These are phyloP conservation scores for Rhopilema esculentum DNA, from an alignment of 30 jellyfish, hydroid and myxozoan species.

Conservation along the genomic window DNA sequence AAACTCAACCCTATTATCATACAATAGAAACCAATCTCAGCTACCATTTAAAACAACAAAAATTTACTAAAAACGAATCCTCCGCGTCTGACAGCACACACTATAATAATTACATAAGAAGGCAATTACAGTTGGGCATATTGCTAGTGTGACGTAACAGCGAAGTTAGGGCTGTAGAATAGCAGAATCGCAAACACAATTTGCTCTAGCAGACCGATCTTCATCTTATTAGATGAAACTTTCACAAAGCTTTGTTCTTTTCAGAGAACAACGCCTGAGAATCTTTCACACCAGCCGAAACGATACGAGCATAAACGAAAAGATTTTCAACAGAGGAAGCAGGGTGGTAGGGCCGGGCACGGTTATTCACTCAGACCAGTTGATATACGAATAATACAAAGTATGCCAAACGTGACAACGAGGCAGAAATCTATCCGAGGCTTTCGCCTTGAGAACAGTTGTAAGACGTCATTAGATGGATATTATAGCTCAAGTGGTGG, in stretches of 20 bases:
- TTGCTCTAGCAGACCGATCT: no score
- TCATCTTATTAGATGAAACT: no score
- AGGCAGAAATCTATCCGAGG: conserved; percentile 29
- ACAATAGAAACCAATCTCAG: no score
- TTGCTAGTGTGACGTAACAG: no score
- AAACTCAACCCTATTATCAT: no score
- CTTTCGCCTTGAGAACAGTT: neutral
- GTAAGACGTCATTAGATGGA: neutral
- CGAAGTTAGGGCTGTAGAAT: no score
- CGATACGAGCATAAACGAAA: neutral
- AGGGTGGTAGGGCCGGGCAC: neutral
- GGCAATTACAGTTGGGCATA: no score
- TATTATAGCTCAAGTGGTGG: neutral
- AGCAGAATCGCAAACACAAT: no score
- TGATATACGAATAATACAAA: conserved; percentile 6
- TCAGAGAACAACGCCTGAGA: neutral
- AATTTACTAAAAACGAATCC: no score
- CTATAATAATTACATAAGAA: no score
- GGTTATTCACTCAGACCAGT: conserved; percentile 5
- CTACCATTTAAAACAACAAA: no score
- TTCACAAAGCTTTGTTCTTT: neutral
- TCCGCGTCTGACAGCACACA: no score
- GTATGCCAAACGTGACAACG: conserved; percentile 2
- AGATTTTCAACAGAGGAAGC: neutral
- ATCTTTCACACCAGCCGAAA: neutral